Base-by-base conservation (phyloP, 2,797 vertebrate genomes). In the Gambelia wislizenii region DNA sequence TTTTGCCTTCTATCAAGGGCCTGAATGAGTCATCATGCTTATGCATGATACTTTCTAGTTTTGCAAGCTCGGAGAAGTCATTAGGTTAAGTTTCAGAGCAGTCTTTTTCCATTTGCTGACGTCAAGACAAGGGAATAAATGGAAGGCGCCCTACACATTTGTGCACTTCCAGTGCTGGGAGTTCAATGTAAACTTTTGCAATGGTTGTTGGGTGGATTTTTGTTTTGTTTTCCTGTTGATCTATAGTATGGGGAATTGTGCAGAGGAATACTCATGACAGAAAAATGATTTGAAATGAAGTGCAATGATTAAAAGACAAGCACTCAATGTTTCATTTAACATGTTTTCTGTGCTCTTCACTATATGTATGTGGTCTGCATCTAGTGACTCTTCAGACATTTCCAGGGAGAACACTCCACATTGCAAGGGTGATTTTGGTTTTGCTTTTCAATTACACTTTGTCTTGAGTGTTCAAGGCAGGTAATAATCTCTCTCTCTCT, bases 91-190 rank as follows among this genome's bases (percentile, higher is more conserved):
- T 87, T 94, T 93, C 89, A 90, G 93, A 92, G 90, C 75, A n/a
- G 33, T 30, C 20, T 95, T 96, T 95, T 95, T 93, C 91, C 94
- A 92, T 94, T 96, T 96, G 87, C 91, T 93, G 92, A 94, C 1
- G 56, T 93, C 91, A 93, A 2, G 42, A 14, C 0, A 2, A 90
- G 84, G 76, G 91, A 94, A 77, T 92, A 87, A 88, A 88, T 0
- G 59, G 80, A 89, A 67, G 12, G 0, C 87, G 36, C 86, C 67
- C 86, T 92, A 89, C 80, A 61, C 1, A 0, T 89, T 54, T 83
- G 75, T 79, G 39, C 85, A 84, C 0, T 4, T 44, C 64, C 56
- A 84, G 22, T 39, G 47, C 86, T 85, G 54, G 82, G 74, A 83
- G 25, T 56, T 89, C 76, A 86, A 88, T 69, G 75, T 33, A 85